A percentile compares a stretch with the other conserved stretches of the same genome.
phyloP scores from a whole-genome alignment of 2,888 invertebrate genomes.

The Anoncus sp. region DNA sequence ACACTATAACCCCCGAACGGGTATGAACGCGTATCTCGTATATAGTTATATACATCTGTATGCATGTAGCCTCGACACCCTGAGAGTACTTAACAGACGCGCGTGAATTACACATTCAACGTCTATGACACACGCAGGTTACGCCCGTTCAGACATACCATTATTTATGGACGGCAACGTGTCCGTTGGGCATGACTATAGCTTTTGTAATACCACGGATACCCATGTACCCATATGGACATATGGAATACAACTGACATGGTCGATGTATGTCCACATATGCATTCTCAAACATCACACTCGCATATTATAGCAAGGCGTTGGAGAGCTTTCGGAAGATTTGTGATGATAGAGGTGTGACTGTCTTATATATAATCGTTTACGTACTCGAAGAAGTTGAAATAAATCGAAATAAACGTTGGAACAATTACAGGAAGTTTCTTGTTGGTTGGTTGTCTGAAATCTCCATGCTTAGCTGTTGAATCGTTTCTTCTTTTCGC shows the following conservation, averaged over 20 bases:
- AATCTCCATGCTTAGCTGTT: neutral
- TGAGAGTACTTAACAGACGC: constrained; percentile 18
- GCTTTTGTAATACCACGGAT: neutral
- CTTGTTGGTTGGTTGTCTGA: neutral
- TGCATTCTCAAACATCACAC: neutral
- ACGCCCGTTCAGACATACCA: constrained; percentile 27
- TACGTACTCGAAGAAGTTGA: neutral
- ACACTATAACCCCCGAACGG: constrained; percentile 2
- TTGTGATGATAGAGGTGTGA: constrained; percentile 10
- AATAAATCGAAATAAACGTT: neutral
- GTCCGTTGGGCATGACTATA: constrained; percentile 5
- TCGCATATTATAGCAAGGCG: constrained; percentile 14
- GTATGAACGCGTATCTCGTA: constrained; percentile 10
- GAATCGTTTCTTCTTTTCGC: neutral
- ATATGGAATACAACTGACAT: constrained; percentile 8
- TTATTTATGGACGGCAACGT: constrained; percentile 40
- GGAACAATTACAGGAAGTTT: neutral
- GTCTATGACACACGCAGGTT: constrained; percentile 49
- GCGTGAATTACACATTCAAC: constrained; percentile 40
- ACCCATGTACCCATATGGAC: constrained; percentile 14
- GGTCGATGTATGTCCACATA: neutral
- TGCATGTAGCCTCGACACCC: constrained; percentile 13
- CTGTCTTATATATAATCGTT: constrained; percentile 7
- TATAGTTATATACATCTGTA: constrained; percentile 5
- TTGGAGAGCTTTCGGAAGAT: constrained; percentile 20